These are phyloP conservation scores for Scytalopus superciliaris DNA, from an alignment of 2,113 vertebrate genomes.

Conservation along the genomic window DNA sequence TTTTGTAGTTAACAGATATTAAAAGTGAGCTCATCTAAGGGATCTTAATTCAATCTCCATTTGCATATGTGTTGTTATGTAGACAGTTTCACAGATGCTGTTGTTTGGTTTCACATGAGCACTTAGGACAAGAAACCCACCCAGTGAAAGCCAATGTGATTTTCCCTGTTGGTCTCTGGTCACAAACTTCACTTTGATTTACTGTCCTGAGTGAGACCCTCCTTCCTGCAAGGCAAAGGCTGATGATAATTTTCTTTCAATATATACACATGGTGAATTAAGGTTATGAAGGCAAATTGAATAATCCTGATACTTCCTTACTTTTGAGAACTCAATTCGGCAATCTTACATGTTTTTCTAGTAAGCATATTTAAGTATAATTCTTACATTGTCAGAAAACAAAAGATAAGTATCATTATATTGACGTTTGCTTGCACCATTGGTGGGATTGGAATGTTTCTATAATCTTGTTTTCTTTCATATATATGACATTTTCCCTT, in stretches of 20 bases:
- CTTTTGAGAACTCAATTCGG: not conserved
- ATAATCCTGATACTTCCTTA: not conserved
- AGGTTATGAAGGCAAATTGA: not conserved
- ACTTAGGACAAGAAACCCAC: not conserved
- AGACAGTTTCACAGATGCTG: not conserved
- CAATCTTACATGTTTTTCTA: not conserved
- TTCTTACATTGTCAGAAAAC: not conserved
- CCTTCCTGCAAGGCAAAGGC: not conserved
- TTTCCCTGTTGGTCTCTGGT: not conserved
- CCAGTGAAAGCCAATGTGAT: not conserved
- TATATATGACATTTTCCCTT: not conserved
- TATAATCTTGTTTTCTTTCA: not conserved
- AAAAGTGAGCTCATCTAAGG: not conserved
- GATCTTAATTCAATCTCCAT: not conserved
- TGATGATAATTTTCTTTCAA: not conserved
- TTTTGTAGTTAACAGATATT: not conserved
- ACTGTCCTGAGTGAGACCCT: not conserved
- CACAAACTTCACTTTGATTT: not conserved
- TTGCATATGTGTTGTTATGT: not conserved
- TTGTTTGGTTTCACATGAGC: not conserved
- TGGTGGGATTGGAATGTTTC: not conserved
- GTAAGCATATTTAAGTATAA: not conserved
- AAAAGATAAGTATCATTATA: not conserved
- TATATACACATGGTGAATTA: not conserved
- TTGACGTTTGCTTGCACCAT: not conserved